Percentiles rank a stretch among this genome's conserved stretches.
These are phyloP conservation scores for Papilio demoleus DNA, from an alignment of 2,888 invertebrate species.

Conservation along the genomic window DNA sequence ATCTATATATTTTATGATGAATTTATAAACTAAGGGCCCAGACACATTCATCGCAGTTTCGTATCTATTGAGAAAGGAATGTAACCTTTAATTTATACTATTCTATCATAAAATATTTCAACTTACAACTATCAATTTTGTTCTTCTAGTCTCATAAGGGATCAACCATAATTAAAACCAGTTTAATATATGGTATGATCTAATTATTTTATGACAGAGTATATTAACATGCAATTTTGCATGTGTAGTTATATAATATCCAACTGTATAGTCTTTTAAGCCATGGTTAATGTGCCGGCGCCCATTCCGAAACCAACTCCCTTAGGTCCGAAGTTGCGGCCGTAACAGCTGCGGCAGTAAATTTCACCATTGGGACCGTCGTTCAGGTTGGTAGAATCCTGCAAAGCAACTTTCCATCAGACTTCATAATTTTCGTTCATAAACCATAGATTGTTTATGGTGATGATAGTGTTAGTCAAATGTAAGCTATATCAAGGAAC, in stretches of 20 bases:
- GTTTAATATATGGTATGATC: conserved; percentile 82
- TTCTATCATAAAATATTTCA: conserved; percentile 78
- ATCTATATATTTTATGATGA: conserved; percentile 79
- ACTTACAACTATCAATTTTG: conserved; percentile 55
- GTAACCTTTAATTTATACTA: conserved; percentile 83
- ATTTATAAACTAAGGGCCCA: conserved; percentile 83
- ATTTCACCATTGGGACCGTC: conserved; percentile 97
- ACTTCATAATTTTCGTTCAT: not conserved
- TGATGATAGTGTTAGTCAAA: not conserved
- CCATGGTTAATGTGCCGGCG: conserved; percentile 95
- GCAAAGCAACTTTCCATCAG: conserved; percentile 45
- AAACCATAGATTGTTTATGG: not conserved
- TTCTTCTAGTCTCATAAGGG: conserved; percentile 72
- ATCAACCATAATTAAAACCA: conserved; percentile 83
- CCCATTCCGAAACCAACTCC: conserved; percentile 96
- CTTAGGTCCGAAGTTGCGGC: conserved; percentile 93
- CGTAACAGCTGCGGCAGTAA: conserved; percentile 96
- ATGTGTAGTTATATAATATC: conserved; percentile 67
- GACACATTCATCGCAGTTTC: conserved; percentile 80
- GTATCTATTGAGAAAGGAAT: conserved; percentile 80
- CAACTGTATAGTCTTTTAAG: conserved; percentile 84
- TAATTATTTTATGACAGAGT: conserved; percentile 63
- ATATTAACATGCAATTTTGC: conserved; percentile 73
- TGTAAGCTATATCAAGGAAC: conserved; percentile 2
- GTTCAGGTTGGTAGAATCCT: conserved; percentile 94